These are phyloP conservation scores for Zaprionus capensis DNA, from an alignment of 1,140 invertebrate genomes.

Conservation along the genomic window DNA sequence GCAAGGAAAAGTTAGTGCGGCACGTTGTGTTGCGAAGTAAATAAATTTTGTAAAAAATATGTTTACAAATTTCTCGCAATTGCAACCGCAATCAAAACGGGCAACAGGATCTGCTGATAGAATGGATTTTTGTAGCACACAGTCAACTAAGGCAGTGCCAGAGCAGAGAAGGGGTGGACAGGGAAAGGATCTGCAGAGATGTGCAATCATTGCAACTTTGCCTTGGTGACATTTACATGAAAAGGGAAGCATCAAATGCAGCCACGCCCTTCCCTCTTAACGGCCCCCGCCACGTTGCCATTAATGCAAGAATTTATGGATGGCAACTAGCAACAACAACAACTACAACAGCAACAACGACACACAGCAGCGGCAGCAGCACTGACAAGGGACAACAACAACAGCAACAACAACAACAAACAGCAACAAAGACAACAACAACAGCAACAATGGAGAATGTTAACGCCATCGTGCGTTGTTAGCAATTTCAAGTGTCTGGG, in stretches of 20 bases:
- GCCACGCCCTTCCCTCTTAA: slow-evolving; percentile 31
- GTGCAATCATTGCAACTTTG: slow-evolving; percentile 55
- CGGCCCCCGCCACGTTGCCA: slow-evolving; percentile 52
- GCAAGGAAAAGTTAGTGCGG: neutral
- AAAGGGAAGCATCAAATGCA: slow-evolving; percentile 77
- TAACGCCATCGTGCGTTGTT: slow-evolving; percentile 78
- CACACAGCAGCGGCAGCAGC: slow-evolving; percentile 45
- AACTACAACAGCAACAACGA: slow-evolving; percentile 15
- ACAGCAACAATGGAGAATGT: slow-evolving; percentile 64
- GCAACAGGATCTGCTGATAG: slow-evolving; percentile 19
- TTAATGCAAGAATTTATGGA: slow-evolving; percentile 81
- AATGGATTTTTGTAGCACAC: slow-evolving; percentile 24
- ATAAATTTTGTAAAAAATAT: slow-evolving; percentile 73
- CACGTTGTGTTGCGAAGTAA: slow-evolving; percentile 44
- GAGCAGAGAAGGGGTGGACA: neutral
- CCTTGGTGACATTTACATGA: slow-evolving; percentile 75
- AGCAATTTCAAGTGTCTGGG: slow-evolving; percentile 73
- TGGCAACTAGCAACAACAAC: slow-evolving; percentile 66
- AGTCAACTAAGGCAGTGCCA: neutral
- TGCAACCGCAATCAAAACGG: slow-evolving; percentile 70
- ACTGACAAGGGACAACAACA: slow-evolving; percentile 58
- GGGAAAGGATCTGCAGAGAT: neutral
- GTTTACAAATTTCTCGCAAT: slow-evolving; percentile 68
- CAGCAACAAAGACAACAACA: slow-evolving; percentile 58
- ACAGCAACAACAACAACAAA: slow-evolving; percentile 49